A percentile compares a stretch with the other conserved stretches of the same genome.
Evolutionary conservation across 2,113 vertebrate species (phyloP).

Genomic region (Spermophilus dauricus): DNA sequence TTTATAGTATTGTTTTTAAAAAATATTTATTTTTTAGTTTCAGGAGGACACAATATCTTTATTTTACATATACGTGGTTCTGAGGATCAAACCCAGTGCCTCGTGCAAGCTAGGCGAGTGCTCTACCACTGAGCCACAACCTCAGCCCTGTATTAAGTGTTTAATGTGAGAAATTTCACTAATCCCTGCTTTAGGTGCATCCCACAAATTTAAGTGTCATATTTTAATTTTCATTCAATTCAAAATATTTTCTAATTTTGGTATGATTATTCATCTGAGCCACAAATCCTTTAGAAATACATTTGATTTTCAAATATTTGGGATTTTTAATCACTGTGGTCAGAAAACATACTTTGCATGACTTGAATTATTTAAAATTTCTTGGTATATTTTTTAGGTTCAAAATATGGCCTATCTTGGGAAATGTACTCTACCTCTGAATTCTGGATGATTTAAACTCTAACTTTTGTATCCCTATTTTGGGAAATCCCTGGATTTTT

Average conservation of each 20-base stretch:
- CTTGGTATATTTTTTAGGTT: not conserved
- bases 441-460: not conserved
- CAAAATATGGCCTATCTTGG: not conserved
- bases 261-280: not conserved
- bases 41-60: too few relatives aligned
- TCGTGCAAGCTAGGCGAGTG: too few relatives aligned
- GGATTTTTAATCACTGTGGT: not conserved
- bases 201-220: not conserved
- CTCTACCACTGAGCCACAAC: too few relatives aligned
- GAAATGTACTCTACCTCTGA: not conserved
- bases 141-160: not conserved
- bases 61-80: too few relatives aligned
- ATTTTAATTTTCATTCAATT: slow-evolving; percentile 18
- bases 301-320: not conserved
- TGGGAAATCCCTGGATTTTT: not conserved
- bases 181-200: not conserved
- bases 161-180: not conserved
- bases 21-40: too few relatives aligned
- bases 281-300: not conserved
- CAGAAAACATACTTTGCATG: not conserved
- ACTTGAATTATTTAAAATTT: not conserved
- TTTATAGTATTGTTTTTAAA: not conserved
- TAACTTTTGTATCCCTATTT: not conserved
- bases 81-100: too few relatives aligned
- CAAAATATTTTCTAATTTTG: slow-evolving; percentile 36